Conservation (phyloP, 2,888 invertebrate species). For the Sminthurides aquaticus region DNA sequence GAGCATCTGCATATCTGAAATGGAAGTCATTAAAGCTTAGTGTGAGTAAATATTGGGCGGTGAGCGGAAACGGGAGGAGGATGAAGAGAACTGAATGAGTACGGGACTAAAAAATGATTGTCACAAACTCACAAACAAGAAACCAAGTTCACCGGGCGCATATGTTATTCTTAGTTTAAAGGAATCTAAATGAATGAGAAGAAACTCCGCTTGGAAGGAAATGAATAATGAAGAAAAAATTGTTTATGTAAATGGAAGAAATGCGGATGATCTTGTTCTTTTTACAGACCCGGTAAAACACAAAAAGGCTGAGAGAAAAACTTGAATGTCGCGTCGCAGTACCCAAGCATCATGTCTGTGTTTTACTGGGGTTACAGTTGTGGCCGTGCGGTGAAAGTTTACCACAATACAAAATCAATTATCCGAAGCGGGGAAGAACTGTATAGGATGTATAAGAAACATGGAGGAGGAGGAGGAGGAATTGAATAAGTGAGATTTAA, state of each 20-base stretch:
- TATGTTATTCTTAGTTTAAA: neutral
- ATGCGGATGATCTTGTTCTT: too few species aligned
- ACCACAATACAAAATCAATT: too few species aligned
- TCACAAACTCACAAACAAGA: slow-evolving; percentile 6
- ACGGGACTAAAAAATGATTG: slow-evolving; percentile 1
- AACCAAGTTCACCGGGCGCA: neutral
- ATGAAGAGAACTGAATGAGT: neutral
- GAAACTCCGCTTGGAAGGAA: neutral
- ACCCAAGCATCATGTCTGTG: too few species aligned
- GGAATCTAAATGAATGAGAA: slow-evolving; percentile 1
- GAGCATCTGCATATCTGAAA: slow-evolving; percentile 6
- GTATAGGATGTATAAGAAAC: too few species aligned
- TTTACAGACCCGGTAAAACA: too few species aligned
- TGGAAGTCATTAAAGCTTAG: slow-evolving; percentile 1
- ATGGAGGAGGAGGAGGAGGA: too few species aligned
- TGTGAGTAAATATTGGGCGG: neutral
- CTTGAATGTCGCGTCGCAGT: too few species aligned
- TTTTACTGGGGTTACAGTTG: too few species aligned
- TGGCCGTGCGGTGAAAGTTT: too few species aligned
- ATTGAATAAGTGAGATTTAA: too few species aligned
- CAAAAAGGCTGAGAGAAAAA: too few species aligned
- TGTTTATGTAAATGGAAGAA: neutral
- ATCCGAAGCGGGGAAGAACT: too few species aligned
- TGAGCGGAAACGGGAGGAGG: slow-evolving; percentile 1
- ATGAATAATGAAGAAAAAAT: slow-evolving; percentile 1